Percentiles rank a stretch among this genome's conserved stretches.
These are phyloP conservation scores for Oikopleura vanhoeffeni DNA, from an alignment of 23 tunicate species.

Conservation along the genomic window DNA sequence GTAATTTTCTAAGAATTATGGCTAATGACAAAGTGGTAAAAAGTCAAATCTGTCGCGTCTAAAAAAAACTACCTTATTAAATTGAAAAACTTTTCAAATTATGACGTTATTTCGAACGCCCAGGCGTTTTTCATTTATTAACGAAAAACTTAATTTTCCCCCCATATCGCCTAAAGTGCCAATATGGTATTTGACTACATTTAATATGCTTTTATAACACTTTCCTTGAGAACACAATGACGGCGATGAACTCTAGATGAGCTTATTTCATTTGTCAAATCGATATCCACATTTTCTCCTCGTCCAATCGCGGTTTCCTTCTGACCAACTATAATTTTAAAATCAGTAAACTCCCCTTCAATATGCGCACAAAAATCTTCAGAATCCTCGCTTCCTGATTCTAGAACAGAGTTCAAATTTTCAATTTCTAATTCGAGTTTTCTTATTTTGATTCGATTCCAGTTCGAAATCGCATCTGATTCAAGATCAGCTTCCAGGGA, in stretches of 20 bases:
- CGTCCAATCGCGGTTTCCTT: neutral
- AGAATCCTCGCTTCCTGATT: neutral
- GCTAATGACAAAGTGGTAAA: no score
- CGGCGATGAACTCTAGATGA: neutral
- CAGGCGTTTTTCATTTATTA: no score
- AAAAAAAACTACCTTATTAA: no score
- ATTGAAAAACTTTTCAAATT: no score
- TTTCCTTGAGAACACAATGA: neutral
- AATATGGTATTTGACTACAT: no score
- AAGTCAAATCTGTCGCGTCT: no score
- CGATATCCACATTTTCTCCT: neutral
- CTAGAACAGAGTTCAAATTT: neutral
- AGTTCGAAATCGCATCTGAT: neutral
- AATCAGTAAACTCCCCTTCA: neutral
- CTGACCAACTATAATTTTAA: neutral
- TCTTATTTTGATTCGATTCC: neutral
- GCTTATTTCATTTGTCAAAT: neutral
- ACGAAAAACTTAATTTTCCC: no score
- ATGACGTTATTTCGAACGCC: no score
- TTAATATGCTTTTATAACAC: neutral
- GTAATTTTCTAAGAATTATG: no score
- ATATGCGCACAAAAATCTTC: neutral
- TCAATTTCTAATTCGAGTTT: neutral
- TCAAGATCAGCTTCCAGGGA: neutral
- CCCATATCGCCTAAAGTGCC: no score